These are phyloP conservation scores for Drosophila fungiperda DNA, from an alignment of 2,888 invertebrate species.

Conservation along the genomic window DNA sequence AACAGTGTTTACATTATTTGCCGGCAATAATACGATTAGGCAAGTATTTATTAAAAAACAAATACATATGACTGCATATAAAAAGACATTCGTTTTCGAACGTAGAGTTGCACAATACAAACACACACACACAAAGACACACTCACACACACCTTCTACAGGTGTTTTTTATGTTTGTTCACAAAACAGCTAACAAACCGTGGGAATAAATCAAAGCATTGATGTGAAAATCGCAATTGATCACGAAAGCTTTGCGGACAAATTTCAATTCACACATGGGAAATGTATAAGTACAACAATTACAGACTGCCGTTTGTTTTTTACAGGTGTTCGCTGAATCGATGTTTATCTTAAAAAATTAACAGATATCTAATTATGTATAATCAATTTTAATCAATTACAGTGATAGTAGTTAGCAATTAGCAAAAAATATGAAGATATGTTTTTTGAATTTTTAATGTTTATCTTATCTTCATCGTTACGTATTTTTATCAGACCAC, in stretches of 20 bases:
- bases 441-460: not conserved
- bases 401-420: conserved; percentile 29
- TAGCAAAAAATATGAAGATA: conserved; percentile 12
- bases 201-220: not conserved
- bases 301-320: not conserved
- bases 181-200: not conserved
- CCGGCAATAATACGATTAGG: conserved; percentile 13
- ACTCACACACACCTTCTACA: not conserved
- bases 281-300: conserved; percentile 1
- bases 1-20: conserved; percentile 18
- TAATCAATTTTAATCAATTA: conserved; percentile 35
- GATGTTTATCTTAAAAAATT: not conserved
- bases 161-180: not conserved
- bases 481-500: conserved; percentile 21
- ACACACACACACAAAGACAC: not conserved
- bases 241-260: conserved; percentile 14
- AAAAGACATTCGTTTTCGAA: not conserved
- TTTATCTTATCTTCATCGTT: not conserved
- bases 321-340: conserved; percentile 10
- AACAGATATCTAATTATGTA: conserved; percentile 1
- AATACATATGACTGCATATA: conserved; percentile 11
- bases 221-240: conserved; percentile 1
- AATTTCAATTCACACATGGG: not conserved
- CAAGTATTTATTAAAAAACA: not conserved
- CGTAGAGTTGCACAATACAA: conserved; percentile 2